Evolutionary conservation across 1,140 invertebrate genomes (phyloP), one percentile per base, ranked within the genome.

Genomic region (Vanessa tameamea): DNA sequence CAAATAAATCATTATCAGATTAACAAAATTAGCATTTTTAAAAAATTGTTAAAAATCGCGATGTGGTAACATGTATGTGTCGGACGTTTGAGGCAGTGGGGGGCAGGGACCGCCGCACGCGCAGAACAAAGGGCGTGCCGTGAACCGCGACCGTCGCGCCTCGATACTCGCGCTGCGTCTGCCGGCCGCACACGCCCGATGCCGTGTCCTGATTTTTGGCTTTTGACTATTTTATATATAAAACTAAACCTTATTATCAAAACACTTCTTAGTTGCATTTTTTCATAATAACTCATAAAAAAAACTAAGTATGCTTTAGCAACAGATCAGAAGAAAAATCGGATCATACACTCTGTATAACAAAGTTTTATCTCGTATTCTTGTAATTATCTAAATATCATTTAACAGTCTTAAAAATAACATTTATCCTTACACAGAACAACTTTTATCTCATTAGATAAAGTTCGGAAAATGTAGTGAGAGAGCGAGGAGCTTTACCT

Each of bases 111-210:
- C 82, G 75, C 76, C 78, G 82, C 79, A 81, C 85, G 85, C 86
- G 84, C 87, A 86, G 90, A 90, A 91, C 88, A 92, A 92, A 92
- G 89, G 90, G 90, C 90, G 90, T 80, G 83, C 85, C 87, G 87
- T 92, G 90, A 92, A 92, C 90, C 90, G 87, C 83, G 84, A 87
- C 90, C 78, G 90, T 89, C 82, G 81, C 86, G 89, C 83, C 85
- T 83, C 85, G 87, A 77, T 83, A 69, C 83, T 63, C 78, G 76
- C 80, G 81, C 80, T 78, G 75, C 75, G 68, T 74, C 71, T 77
- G 77, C 79, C 78, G 78, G 77, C 79, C 78, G 78, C 81, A 77
- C 85, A 79, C 79, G 79, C 75, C 78, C 75, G 73, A 74, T 64
- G 73, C 80, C 76, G 82, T 80, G 78, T 75, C 76, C 81, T 83